Conservation (phyloP, 2,113 vertebrate species). For the Lophotis ruficrista region DNA sequence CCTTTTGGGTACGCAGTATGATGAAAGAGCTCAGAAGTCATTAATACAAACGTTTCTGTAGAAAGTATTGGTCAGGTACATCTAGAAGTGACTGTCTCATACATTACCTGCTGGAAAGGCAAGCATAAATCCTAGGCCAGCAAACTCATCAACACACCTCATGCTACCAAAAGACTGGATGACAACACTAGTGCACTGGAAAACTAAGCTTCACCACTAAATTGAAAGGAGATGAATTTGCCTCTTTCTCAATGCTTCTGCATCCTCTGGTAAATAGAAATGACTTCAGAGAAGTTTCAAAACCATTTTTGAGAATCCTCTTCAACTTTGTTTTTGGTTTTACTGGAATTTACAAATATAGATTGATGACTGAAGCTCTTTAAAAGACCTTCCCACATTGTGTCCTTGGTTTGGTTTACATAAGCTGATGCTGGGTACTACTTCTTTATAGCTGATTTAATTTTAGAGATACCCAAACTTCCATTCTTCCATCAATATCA, state of each 20-base stretch:
- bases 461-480: background rate
- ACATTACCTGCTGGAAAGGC: background rate
- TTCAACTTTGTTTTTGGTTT: background rate
- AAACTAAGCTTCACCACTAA: background rate
- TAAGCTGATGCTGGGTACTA: background rate
- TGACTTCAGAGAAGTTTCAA: background rate
- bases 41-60: slow-evolving; percentile 16
- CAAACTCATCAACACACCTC: slow-evolving; percentile 22
- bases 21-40: slow-evolving; percentile 38
- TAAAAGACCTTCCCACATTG: background rate
- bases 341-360: background rate
- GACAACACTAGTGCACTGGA: background rate
- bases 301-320: background rate
- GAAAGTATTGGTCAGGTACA: slow-evolving; percentile 6
- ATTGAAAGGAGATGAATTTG: background rate
- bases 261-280: background rate
- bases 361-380: background rate
- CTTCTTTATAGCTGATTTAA: background rate
- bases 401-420: background rate
- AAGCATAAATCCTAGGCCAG: slow-evolving; percentile 37
- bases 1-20: background rate
- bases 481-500: background rate
- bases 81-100: slow-evolving; percentile 26
- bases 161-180: background rate
- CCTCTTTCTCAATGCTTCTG: background rate